These are phyloP conservation scores for Pelosia muscerda DNA, from an alignment of 2,888 invertebrate genomes.

Conservation along the genomic window DNA sequence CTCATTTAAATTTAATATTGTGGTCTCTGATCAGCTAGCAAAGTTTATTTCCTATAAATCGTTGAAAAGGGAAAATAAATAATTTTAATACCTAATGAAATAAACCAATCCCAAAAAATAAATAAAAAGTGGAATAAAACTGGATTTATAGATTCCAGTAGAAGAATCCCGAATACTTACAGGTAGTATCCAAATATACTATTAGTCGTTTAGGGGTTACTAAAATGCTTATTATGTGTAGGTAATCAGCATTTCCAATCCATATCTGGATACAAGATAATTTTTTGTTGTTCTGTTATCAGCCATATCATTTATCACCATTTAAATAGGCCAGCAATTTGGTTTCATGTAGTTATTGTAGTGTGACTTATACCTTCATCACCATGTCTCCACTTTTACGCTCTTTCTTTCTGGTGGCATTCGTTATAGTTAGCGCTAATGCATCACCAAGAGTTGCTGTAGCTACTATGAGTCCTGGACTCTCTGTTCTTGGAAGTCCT, in stretches of 20 bases:
- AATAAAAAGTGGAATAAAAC: too few relatives aligned
- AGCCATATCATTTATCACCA: constrained; percentile 2
- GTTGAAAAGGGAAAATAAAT: too few relatives aligned
- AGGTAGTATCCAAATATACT: background rate
- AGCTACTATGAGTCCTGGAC: constrained; percentile 29
- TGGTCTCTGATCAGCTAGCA: too few relatives aligned
- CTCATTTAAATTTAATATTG: too few relatives aligned
- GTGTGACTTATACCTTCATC: background rate
- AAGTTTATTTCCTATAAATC: too few relatives aligned
- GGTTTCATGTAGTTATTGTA: constrained; percentile 6
- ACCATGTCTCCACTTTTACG: constrained; percentile 10
- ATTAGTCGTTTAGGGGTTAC: background rate
- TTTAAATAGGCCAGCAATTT: constrained; percentile 7
- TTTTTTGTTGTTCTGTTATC: constrained; percentile 5
- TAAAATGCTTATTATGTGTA: constrained; percentile 7
- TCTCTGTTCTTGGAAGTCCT: constrained; percentile 53
- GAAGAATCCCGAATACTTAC: background rate
- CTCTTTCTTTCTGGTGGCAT: constrained; percentile 6
- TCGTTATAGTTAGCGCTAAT: background rate
- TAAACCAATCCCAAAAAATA: too few relatives aligned
- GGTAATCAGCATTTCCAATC: constrained; percentile 4
- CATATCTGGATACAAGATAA: constrained; percentile 5
- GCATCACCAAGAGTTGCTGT: constrained; percentile 59
- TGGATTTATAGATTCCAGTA: background rate
- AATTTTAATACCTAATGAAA: too few relatives aligned